These are phyloP conservation scores for Sinosuthora webbiana DNA, from an alignment of 2,113 vertebrate genomes.

Conservation along the genomic window DNA sequence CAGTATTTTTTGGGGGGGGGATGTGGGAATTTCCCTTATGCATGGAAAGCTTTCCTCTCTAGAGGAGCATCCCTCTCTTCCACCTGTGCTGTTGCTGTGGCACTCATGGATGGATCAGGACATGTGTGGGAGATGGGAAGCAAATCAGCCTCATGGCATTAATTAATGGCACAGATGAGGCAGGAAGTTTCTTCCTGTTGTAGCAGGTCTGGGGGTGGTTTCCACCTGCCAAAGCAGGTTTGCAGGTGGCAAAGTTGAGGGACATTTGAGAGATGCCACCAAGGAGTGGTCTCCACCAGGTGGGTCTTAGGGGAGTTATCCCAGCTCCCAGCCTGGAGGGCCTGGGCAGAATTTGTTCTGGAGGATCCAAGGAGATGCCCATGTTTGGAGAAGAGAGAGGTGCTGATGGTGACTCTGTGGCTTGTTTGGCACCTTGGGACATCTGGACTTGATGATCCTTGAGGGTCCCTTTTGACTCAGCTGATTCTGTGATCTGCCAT, in stretches of 20 bases:
- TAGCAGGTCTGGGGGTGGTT: background rate
- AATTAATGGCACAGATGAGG: background rate
- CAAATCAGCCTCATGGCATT: background rate
- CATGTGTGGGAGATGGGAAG: accelerated
- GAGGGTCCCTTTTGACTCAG: background rate
- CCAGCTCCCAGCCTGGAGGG: background rate
- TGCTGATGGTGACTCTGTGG: background rate
- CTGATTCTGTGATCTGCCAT: background rate
- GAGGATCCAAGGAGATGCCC: background rate
- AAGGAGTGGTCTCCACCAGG: background rate
- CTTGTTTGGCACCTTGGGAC: background rate
- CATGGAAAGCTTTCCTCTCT: background rate
- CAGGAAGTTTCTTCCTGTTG: background rate
- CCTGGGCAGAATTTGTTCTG: background rate
- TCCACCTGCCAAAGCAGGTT: background rate
- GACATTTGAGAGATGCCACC: background rate
- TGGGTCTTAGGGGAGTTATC: background rate
- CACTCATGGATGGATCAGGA: background rate
- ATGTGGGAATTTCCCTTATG: background rate
- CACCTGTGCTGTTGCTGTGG: background rate
- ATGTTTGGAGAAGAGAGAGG: background rate
- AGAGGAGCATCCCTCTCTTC: background rate
- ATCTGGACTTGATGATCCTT: background rate
- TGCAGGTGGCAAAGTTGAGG: background rate
- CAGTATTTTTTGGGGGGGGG: background rate